Evolutionary conservation across 2,888 invertebrate genomes (phyloP).

Genomic region (Callyntrura guangdongensis): DNA sequence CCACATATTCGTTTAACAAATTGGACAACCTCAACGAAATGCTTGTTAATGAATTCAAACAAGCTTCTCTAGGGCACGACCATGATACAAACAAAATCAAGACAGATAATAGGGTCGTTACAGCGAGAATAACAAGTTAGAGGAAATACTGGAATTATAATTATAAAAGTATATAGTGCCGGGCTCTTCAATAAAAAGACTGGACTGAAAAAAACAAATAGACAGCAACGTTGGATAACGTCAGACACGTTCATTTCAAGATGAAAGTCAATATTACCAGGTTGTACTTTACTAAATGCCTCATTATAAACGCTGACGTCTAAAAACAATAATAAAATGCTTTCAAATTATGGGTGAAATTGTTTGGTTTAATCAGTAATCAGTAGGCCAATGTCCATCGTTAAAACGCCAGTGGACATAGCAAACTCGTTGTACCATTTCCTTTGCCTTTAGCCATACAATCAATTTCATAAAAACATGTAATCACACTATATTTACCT

Average conservation of each 20-base stretch:
- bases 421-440: not conserved
- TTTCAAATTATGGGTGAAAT: too few species aligned
- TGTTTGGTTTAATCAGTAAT: too few species aligned
- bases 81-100: not conserved
- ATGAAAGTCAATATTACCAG: slow-evolving; percentile 2
- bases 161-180: too few species aligned
- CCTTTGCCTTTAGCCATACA: too few species aligned
- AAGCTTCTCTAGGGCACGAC: not conserved
- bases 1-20: slow-evolving; percentile 24
- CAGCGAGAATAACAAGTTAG: slow-evolving; percentile 22
- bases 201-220: slow-evolving; percentile 33
- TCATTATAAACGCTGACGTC: slow-evolving; percentile 18
- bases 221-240: too few species aligned
- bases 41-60: slow-evolving; percentile 45
- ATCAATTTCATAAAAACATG: too few species aligned
- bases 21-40: slow-evolving; percentile 23
- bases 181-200: too few species aligned
- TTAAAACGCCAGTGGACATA: too few species aligned
- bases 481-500: too few species aligned
- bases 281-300: not conserved
- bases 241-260: not conserved
- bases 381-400: too few species aligned
- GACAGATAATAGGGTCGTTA: not conserved
- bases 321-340: too few species aligned
- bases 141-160: too few species aligned